phyloP scores from a whole-genome alignment of 2,113 vertebrate genomes.

The Lophura nycthemera region DNA sequence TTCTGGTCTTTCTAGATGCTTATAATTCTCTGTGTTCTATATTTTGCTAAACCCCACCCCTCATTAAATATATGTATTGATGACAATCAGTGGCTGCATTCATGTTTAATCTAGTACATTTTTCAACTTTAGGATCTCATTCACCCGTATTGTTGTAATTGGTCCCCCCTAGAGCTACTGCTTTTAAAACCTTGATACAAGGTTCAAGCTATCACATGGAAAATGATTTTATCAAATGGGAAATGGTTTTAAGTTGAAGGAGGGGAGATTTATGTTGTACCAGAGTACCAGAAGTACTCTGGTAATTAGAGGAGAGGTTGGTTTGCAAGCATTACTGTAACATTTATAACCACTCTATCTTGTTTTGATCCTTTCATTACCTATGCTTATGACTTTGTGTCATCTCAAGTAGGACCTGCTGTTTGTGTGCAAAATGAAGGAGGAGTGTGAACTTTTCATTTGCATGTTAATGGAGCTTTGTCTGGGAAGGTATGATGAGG shows the following conservation, averaged over 20 bases:
- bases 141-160: conserved; percentile 5
- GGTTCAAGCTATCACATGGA: no score
- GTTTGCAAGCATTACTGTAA: neutral
- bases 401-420: neutral
- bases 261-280: no score
- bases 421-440: neutral
- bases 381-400: neutral
- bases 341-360: neutral
- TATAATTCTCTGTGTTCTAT: neutral
- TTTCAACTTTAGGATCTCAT: conserved; percentile 22
- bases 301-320: conserved; percentile 22
- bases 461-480: conserved; percentile 24
- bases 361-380: conserved; percentile 29
- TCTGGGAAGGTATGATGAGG: neutral
- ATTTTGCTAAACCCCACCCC: neutral
- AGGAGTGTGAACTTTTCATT: conserved; percentile 18
- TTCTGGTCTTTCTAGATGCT: neutral
- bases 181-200: no score
- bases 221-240: no score
- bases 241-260: no score
- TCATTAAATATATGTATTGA: neutral
- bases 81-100: neutral
- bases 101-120: neutral
- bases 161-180: neutral
- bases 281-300: neutral